A percentile compares a stretch with the other conserved stretches of the same genome.
phyloP scores from a whole-genome alignment of 2,888 invertebrate species.

The Clivina fossor region DNA sequence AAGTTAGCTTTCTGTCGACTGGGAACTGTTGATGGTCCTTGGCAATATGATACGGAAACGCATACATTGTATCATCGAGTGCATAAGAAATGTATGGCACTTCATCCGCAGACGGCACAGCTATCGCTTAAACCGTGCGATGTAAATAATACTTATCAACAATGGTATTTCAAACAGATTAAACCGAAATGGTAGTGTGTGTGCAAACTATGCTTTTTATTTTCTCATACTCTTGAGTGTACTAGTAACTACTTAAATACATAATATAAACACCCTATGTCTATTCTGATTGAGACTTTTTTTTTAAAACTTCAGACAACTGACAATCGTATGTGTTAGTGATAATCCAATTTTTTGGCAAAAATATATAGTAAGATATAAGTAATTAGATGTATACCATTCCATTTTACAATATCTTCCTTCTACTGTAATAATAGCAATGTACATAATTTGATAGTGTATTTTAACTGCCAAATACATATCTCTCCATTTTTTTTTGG shows the following conservation, averaged over 20 bases:
- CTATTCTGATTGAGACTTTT: not conserved
- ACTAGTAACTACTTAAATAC: too few species aligned
- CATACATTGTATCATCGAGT: constrained; percentile 74
- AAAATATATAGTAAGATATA: too few species aligned
- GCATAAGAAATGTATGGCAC: constrained; percentile 78
- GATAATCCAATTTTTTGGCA: too few species aligned
- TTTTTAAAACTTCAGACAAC: not conserved
- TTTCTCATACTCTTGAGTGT: constrained; percentile 1
- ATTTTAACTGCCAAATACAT: constrained; percentile 24
- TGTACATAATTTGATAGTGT: constrained; percentile 15
- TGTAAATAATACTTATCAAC: constrained; percentile 80
- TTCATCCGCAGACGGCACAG: constrained; percentile 78
- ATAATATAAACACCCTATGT: not conserved
- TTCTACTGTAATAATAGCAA: not conserved
- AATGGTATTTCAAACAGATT: constrained; percentile 81
- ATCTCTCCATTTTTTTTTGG: too few species aligned
- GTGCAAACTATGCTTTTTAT: constrained; percentile 18
- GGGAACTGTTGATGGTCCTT: constrained; percentile 93
- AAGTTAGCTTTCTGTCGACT: constrained; percentile 88
- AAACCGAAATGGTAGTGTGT: constrained; percentile 63
- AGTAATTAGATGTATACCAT: too few species aligned
- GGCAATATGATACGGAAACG: constrained; percentile 82
- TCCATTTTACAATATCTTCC: not conserved
- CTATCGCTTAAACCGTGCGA: constrained; percentile 83
- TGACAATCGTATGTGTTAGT: constrained; percentile 15